Conservation (phyloP, 2,888 invertebrate genomes). For the Yponomeuta sedellus region DNA sequence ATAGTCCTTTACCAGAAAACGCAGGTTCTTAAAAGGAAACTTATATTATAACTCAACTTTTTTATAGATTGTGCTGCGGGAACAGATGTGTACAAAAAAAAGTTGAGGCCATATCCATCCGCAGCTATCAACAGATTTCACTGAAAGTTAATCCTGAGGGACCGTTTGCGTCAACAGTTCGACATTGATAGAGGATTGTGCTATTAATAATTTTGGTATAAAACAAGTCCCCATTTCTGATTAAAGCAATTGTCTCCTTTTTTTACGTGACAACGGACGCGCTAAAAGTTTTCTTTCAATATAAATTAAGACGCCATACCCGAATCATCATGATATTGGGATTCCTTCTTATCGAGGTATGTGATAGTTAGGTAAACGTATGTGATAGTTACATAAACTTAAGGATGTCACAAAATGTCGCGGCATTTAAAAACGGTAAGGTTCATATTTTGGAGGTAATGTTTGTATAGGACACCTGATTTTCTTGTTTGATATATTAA, state of each 20-base stretch:
- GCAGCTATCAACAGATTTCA: constrained; percentile 30
- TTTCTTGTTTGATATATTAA: no score
- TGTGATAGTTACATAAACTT: no score
- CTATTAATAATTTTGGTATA: constrained; percentile 38
- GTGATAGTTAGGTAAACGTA: no score
- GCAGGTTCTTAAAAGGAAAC: no score
- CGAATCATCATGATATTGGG: not conserved
- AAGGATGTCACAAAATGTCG: no score
- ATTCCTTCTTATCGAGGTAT: not conserved
- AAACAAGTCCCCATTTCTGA: constrained; percentile 41
- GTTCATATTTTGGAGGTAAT: no score
- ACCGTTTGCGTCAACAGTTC: constrained; percentile 43
- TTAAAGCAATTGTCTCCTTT: not conserved
- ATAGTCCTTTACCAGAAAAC: no score
- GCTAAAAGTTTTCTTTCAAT: constrained; percentile 22
- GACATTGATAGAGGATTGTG: constrained; percentile 38
- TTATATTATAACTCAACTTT: no score
- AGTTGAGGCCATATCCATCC: constrained; percentile 26
- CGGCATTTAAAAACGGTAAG: no score
- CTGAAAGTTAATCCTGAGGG: constrained; percentile 30
- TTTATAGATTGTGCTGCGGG: no score
- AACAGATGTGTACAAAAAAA: no score
- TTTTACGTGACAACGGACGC: constrained; percentile 12
- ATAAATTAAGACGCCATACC: not conserved
- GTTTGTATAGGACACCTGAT: no score